Conservation (phyloP, 2,113 vertebrate genomes). For the Pagrus major region DNA sequence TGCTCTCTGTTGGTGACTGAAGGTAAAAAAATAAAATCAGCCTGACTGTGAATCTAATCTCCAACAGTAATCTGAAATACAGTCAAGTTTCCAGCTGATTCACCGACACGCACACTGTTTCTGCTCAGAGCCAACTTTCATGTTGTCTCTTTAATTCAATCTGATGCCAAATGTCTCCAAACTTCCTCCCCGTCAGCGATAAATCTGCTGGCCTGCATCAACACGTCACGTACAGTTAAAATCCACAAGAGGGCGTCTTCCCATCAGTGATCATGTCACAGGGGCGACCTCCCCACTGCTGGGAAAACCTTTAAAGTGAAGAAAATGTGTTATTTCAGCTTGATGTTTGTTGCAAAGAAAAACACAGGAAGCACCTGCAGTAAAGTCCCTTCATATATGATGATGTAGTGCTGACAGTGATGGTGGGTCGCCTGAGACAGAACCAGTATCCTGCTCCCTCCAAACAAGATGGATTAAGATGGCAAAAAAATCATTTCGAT, state of each 20-base stretch:
- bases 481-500: no score
- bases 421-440: background rate
- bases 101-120: background rate
- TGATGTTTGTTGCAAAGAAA: background rate
- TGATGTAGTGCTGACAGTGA: background rate
- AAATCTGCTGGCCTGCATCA: background rate
- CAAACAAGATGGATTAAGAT: slow-evolving; percentile 1
- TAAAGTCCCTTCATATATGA: background rate
- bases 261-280: slow-evolving; percentile 19
- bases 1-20: slow-evolving; percentile 67
- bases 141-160: background rate
- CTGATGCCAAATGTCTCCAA: background rate
- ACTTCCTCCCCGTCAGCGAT: slow-evolving; percentile 8
- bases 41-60: slow-evolving; percentile 2
- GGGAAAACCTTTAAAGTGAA: background rate
- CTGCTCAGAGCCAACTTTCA: background rate
- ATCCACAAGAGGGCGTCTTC: slow-evolving; percentile 66
- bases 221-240: slow-evolving; percentile 10
- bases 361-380: background rate
- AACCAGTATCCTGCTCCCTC: background rate
- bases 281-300: background rate
- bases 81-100: slow-evolving; percentile 1
- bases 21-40: slow-evolving; percentile 38
- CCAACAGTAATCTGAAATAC: background rate
- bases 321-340: background rate